Percentiles rank a stretch among this genome's conserved stretches.
These are phyloP conservation scores for Lycocerus yunnanus DNA, from an alignment of 2,888 invertebrate species.

Conservation along the genomic window DNA sequence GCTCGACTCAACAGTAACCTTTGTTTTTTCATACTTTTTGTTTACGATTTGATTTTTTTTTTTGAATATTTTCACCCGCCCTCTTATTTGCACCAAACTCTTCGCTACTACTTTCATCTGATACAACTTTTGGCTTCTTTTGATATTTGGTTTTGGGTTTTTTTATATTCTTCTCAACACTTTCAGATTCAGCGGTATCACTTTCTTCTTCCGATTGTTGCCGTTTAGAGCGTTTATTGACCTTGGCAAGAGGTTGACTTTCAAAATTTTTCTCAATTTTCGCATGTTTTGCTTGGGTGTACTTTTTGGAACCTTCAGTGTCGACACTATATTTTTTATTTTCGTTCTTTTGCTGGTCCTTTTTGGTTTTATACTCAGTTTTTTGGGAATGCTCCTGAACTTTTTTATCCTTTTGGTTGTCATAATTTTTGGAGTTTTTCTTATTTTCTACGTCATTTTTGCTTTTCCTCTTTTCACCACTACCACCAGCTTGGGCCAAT, in stretches of 20 bases:
- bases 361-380: not conserved
- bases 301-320: not conserved
- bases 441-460: not conserved
- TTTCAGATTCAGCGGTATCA: not conserved
- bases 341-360: not conserved
- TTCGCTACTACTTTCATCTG: not conserved
- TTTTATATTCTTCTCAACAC: not conserved
- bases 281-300: not conserved
- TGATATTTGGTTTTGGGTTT: not conserved
- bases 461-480: not conserved
- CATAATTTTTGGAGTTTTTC: not conserved
- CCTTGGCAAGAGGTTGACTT: not conserved
- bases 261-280: not conserved
- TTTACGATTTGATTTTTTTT: not conserved
- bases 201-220: not conserved
- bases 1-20: not conserved
- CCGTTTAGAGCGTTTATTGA: not conserved
- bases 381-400: not conserved
- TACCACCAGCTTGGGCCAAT: not conserved
- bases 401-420: not conserved
- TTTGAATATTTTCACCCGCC: not conserved
- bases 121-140: not conserved
- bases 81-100: not conserved
- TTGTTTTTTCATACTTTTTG: not conserved
- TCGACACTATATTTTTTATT: not conserved